phyloP scores from a whole-genome alignment of 2,888 invertebrate genomes.

The Endomychus coccineus region DNA sequence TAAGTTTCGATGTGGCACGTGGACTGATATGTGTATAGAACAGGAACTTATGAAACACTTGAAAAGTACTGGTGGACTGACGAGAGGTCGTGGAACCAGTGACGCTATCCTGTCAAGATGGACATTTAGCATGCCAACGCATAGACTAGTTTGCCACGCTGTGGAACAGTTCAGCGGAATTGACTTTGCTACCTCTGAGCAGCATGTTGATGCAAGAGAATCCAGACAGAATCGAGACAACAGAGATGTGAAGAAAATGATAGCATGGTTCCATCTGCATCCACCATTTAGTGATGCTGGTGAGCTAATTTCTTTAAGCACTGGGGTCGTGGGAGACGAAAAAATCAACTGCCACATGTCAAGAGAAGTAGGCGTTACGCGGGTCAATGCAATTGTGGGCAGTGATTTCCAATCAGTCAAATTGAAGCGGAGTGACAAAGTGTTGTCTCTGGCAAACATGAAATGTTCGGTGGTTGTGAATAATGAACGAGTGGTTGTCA shows the following conservation, averaged over 20 bases:
- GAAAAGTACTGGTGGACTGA: constrained; percentile 11
- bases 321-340: constrained; percentile 13
- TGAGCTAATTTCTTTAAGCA: constrained; percentile 11
- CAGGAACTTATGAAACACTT: constrained; percentile 6
- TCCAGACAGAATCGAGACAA: constrained; percentile 13
- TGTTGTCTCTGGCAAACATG: constrained; percentile 2
- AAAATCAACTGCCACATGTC: constrained; percentile 8
- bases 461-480: constrained; percentile 5
- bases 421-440: constrained; percentile 1
- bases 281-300: constrained; percentile 7
- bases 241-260: constrained; percentile 10
- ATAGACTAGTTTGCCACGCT: constrained; percentile 1
- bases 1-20: too few relatives aligned
- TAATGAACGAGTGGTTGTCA: constrained; percentile 2
- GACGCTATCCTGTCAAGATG: constrained; percentile 5
- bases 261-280: constrained; percentile 7
- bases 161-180: constrained; percentile 24
- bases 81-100: constrained; percentile 10
- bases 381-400: not conserved
- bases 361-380: not conserved
- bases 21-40: constrained; percentile 7
- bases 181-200: constrained; percentile 12
- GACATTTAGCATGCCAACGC: constrained; percentile 2
- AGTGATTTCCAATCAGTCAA: not conserved
- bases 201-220: constrained; percentile 21